Evolutionary conservation across 2,113 vertebrate species (phyloP).

Genomic region (Nothocercus nigrocapillus): DNA sequence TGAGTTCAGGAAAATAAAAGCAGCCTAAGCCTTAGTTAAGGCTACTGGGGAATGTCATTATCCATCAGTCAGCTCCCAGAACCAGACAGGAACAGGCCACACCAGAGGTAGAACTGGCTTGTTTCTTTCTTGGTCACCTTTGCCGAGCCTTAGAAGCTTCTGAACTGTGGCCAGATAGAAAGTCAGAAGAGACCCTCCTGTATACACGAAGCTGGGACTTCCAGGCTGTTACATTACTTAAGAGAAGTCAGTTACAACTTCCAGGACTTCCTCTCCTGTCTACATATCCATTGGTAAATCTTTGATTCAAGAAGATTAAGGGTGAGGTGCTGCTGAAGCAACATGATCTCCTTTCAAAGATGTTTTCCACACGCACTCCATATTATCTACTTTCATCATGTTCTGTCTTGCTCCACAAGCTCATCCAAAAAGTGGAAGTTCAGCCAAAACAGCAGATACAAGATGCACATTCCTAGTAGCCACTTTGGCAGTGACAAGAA

Average conservation of each 20-base stretch:
- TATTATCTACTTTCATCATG: neutral
- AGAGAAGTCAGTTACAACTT: neutral
- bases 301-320: neutral
- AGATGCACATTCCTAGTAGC: neutral
- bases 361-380: neutral
- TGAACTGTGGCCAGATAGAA: neutral
- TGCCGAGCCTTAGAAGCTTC: neutral
- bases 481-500: neutral
- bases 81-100: neutral
- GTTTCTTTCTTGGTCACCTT: neutral
- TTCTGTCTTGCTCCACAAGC: conserved; percentile 10
- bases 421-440: neutral
- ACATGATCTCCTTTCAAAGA: neutral
- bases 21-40: neutral
- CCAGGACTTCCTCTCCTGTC: neutral
- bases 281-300: neutral
- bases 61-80: neutral
- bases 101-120: neutral
- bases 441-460: neutral
- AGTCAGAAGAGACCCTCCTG: neutral
- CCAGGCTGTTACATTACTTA: neutral
- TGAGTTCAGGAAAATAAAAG: neutral
- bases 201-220: neutral
- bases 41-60: neutral
- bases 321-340: neutral